phyloP scores from a whole-genome alignment of 2,113 vertebrate genomes.

The Oenanthe melanoleuca region DNA sequence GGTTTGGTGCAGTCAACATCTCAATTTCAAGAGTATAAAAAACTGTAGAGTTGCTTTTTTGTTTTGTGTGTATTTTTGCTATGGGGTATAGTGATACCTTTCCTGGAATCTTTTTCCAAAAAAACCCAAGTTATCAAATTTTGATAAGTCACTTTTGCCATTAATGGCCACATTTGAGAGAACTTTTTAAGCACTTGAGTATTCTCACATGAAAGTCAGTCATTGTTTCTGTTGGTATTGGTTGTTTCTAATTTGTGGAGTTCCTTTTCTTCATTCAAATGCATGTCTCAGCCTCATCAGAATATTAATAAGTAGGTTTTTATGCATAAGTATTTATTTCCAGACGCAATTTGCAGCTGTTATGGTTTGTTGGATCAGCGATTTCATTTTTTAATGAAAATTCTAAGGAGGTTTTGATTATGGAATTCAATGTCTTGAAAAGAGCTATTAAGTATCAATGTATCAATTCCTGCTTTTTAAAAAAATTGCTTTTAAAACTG shows the following conservation, averaged over 20 bases:
- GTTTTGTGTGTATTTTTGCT: background rate
- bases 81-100: background rate
- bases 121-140: background rate
- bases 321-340: slow-evolving; percentile 64
- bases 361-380: slow-evolving; percentile 57
- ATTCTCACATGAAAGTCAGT: background rate
- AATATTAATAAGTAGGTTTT: slow-evolving; percentile 59
- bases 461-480: slow-evolving; percentile 30
- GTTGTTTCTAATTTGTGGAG: background rate
- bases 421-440: slow-evolving; percentile 28
- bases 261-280: slow-evolving; percentile 43
- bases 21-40: background rate
- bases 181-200: background rate
- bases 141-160: background rate
- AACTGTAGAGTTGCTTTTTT: background rate
- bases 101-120: background rate
- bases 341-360: slow-evolving; percentile 52
- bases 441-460: slow-evolving; percentile 58
- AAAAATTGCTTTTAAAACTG: background rate
- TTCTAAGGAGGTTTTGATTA: slow-evolving; percentile 55
- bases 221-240: background rate
- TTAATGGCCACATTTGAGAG: background rate
- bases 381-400: slow-evolving; percentile 68
- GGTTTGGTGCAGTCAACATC: background rate
- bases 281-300: slow-evolving; percentile 29